Conservation (phyloP, 2,888 invertebrate genomes). For the Brachypalpus laphriformis region DNA sequence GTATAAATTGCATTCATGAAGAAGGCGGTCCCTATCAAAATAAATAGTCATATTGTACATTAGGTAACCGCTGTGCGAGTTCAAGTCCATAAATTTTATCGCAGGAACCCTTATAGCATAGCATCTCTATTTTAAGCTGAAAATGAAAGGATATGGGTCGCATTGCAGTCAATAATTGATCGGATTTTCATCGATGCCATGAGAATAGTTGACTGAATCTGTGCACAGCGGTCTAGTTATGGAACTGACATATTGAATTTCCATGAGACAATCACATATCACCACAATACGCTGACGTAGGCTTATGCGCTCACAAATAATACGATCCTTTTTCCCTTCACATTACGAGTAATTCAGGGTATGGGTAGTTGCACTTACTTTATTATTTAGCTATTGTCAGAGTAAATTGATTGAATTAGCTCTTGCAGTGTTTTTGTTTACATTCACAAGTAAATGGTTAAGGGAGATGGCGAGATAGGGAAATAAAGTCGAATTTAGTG, state of each 20-base stretch:
- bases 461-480: too few relatives aligned
- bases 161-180: slow-evolving; percentile 7
- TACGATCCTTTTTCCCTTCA: background rate
- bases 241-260: slow-evolving; percentile 8
- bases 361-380: slow-evolving; percentile 1
- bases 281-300: background rate
- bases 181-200: background rate
- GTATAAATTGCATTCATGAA: background rate
- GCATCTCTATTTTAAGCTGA: background rate
- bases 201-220: background rate
- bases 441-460: background rate
- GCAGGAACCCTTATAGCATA: slow-evolving; percentile 5
- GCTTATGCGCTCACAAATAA: background rate
- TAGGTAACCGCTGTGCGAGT: background rate
- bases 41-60: slow-evolving; percentile 8
- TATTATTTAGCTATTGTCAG: background rate
- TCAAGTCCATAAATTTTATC: slow-evolving; percentile 1
- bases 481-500: too few relatives aligned
- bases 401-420: background rate
- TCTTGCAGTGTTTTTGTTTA: background rate
- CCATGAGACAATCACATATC: background rate
- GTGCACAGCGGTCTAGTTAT: background rate
- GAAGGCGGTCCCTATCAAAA: slow-evolving; percentile 16
- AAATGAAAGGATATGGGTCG: slow-evolving; percentile 14
- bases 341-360: background rate